phyloP scores from a whole-genome alignment of 2,797 vertebrate genomes.

The Choloepus didactylus region DNA sequence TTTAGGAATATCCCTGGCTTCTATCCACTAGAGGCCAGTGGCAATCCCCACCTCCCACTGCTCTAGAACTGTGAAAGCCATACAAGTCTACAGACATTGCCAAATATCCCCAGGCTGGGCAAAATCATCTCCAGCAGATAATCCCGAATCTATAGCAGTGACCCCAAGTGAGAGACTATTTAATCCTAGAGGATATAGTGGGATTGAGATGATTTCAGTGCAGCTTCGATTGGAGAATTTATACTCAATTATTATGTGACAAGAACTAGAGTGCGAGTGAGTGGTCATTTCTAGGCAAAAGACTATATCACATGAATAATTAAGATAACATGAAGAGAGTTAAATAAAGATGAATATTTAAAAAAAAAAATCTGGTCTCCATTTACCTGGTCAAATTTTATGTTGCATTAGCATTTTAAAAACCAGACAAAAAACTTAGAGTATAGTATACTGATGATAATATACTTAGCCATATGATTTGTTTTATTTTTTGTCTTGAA shows the following conservation, averaged over 20 bases:
- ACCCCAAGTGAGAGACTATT: no score
- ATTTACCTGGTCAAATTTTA: neutral
- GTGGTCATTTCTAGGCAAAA: neutral
- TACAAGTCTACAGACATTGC: neutral
- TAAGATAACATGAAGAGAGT: neutral
- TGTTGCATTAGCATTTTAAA: neutral
- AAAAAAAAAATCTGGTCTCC: neutral
- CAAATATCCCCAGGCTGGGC: neutral
- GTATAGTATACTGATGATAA: rapidly evolving
- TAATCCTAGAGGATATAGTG: no score
- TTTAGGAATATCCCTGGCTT: rapidly evolving
- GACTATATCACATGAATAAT: neutral
- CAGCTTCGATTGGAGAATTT: neutral
- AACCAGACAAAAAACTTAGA: neutral
- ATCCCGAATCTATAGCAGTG: no score
- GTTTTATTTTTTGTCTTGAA: neutral
- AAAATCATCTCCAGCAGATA: no score
- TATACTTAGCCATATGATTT: rapidly evolving
- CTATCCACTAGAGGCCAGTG: no score
- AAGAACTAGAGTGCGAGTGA: neutral
- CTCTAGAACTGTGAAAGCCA: no score
- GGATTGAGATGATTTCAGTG: no score
- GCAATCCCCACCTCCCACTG: neutral
- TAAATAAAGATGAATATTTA: neutral
- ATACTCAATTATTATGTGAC: neutral